These are phyloP conservation scores for Celastrina argiolus DNA, from an alignment of 2,888 invertebrate genomes.

Conservation along the genomic window DNA sequence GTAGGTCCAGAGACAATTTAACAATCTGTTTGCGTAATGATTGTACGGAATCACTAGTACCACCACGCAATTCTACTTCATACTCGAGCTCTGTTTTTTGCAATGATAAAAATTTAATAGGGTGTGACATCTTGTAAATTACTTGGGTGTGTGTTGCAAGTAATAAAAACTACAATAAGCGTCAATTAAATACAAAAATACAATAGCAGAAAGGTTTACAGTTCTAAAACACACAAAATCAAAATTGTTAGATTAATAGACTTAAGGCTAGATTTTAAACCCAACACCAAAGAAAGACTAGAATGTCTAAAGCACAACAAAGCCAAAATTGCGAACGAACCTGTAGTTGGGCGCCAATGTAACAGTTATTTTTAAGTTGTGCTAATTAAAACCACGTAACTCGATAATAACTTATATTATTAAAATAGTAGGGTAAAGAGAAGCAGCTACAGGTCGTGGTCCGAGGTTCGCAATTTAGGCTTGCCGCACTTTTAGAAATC, in stretches of 20 bases:
- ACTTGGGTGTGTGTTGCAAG: background rate
- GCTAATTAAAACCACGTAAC: too few relatives aligned
- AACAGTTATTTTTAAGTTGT: too few relatives aligned
- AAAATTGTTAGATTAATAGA: background rate
- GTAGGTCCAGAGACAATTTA: conserved; percentile 24
- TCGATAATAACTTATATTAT: too few relatives aligned
- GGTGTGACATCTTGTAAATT: background rate
- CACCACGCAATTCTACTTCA: conserved; percentile 31
- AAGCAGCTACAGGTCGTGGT: too few relatives aligned
- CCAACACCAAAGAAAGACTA: background rate
- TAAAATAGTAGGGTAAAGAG: too few relatives aligned
- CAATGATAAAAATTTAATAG: conserved; percentile 27
- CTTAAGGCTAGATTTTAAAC: background rate
- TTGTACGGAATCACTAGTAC: conserved; percentile 26
- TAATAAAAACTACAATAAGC: background rate
- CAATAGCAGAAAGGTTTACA: background rate
- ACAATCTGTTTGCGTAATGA: conserved; percentile 32
- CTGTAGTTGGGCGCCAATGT: too few relatives aligned
- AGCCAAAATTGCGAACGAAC: too few relatives aligned
- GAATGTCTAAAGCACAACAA: background rate
- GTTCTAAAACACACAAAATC: background rate
- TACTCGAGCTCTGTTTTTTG: conserved; percentile 31
- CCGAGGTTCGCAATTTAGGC: too few relatives aligned
- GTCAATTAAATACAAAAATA: background rate
- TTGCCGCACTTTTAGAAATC: too few relatives aligned